Evolutionary conservation across 2,888 invertebrate species (phyloP).

Genomic region (Dascillus cervinus): DNA sequence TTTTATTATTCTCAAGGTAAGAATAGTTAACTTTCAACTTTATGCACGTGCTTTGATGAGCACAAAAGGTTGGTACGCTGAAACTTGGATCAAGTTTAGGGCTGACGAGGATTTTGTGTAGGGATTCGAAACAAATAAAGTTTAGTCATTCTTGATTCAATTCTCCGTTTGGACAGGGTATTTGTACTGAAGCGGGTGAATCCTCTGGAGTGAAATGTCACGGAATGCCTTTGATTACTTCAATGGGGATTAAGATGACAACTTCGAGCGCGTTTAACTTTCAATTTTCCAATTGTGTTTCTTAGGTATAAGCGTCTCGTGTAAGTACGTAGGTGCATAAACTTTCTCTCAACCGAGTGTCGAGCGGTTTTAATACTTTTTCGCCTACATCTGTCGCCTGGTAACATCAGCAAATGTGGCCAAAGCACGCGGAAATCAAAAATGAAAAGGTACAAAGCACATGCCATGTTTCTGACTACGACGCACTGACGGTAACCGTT

Average conservation of each 20-base stretch:
- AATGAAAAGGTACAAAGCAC: too few species aligned
- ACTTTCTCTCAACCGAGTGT: too few species aligned
- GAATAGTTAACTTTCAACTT: constrained; percentile 2
- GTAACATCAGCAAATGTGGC: too few species aligned
- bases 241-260: constrained; percentile 27
- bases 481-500: constrained; percentile 15
- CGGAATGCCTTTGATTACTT: constrained; percentile 25
- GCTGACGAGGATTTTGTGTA: constrained; percentile 14
- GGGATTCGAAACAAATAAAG: constrained; percentile 23
- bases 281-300: constrained; percentile 14
- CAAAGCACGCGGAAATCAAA: too few species aligned
- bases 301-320: too few species aligned
- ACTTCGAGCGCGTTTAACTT: constrained; percentile 22
- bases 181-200: constrained; percentile 23
- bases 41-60: neutral
- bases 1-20: constrained; percentile 28
- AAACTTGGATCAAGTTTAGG: constrained; percentile 11
- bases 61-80: constrained; percentile 1
- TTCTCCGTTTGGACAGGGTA: constrained; percentile 18
- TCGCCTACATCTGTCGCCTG: too few species aligned
- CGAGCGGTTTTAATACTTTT: too few species aligned
- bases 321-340: too few species aligned
- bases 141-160: constrained; percentile 21
- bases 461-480: constrained; percentile 15
- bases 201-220: constrained; percentile 25